Percentiles rank a stretch among this genome's conserved stretches.
phyloP scores from a whole-genome alignment of 2,113 vertebrate genomes.

The Chascanopsetta lugubris region DNA sequence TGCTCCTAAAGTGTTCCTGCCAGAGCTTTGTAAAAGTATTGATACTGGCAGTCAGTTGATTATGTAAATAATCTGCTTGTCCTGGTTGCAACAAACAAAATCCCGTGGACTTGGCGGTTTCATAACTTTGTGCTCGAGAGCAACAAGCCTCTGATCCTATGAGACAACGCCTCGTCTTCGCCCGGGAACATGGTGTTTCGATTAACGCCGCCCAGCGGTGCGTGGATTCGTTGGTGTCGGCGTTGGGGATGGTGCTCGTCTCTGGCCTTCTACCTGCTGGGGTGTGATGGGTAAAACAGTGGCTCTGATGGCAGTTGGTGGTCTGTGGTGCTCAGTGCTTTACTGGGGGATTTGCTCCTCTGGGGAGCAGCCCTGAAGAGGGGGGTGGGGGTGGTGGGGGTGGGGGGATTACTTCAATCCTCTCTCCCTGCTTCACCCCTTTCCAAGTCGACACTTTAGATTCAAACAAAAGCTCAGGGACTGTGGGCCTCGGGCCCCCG shows the following conservation, averaged over 20 bases:
- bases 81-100: constrained; percentile 5
- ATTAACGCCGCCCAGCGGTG: constrained; percentile 35
- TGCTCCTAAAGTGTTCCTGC: neutral
- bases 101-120: constrained; percentile 26
- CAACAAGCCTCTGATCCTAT: constrained; percentile 53
- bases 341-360: constrained; percentile 51
- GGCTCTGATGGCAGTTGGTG: constrained; percentile 55
- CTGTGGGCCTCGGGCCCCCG: constrained; percentile 72
- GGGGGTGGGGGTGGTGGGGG: no score
- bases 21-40: neutral
- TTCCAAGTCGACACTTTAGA: constrained; percentile 77
- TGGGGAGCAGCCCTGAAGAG: constrained; percentile 64
- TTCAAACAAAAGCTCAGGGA: constrained; percentile 77
- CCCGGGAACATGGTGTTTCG: constrained; percentile 52
- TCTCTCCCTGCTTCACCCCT: constrained; percentile 66
- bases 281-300: constrained; percentile 56
- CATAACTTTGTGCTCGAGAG: constrained; percentile 35
- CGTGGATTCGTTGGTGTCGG: constrained; percentile 29
- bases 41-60: constrained; percentile 30
- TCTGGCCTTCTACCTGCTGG: constrained; percentile 58
- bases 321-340: constrained; percentile 55
- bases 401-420: constrained; percentile 81
- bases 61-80: constrained; percentile 24
- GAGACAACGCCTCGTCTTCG: constrained; percentile 40
- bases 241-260: neutral